Conservation (phyloP, 2,113 vertebrate genomes). For the Meriones unguiculatus region DNA sequence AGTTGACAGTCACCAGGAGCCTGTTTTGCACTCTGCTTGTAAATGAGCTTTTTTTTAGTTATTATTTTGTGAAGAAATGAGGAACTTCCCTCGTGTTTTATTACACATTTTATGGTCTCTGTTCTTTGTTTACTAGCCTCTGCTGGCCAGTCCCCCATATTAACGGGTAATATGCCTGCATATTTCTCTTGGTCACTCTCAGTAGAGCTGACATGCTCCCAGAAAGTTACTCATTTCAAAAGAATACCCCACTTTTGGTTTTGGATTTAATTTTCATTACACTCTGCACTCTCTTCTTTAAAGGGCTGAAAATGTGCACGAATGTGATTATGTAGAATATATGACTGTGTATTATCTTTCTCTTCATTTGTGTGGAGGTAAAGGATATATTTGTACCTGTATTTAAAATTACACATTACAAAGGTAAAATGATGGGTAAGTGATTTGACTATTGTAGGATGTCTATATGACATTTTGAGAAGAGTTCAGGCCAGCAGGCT, state of each 20-base stretch:
- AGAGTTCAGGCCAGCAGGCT: background rate
- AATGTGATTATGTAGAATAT: background rate
- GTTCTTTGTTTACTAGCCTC: background rate
- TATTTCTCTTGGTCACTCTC: background rate
- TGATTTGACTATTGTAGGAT: background rate
- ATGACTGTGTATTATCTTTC: background rate
- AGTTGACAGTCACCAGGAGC: constrained; percentile 31
- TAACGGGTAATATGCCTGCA: background rate
- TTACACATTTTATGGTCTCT: background rate
- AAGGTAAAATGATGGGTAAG: background rate
- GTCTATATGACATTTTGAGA: background rate
- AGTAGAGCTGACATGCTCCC: background rate
- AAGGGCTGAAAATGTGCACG: background rate
- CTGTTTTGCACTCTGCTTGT: background rate
- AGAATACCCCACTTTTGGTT: constrained; percentile 24
- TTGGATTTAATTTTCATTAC: constrained; percentile 50
- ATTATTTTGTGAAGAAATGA: constrained; percentile 31
- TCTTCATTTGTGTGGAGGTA: background rate
- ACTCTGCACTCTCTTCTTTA: background rate
- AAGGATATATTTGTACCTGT: background rate
- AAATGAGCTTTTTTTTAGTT: background rate
- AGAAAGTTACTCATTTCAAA: background rate
- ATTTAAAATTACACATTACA: background rate
- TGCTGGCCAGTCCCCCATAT: background rate
- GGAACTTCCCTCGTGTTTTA: constrained; percentile 45